A percentile compares a stretch with the other conserved stretches of the same genome.
These are phyloP conservation scores for Platycheirus rosarum DNA, from an alignment of 2,888 invertebrate genomes.

Conservation along the genomic window DNA sequence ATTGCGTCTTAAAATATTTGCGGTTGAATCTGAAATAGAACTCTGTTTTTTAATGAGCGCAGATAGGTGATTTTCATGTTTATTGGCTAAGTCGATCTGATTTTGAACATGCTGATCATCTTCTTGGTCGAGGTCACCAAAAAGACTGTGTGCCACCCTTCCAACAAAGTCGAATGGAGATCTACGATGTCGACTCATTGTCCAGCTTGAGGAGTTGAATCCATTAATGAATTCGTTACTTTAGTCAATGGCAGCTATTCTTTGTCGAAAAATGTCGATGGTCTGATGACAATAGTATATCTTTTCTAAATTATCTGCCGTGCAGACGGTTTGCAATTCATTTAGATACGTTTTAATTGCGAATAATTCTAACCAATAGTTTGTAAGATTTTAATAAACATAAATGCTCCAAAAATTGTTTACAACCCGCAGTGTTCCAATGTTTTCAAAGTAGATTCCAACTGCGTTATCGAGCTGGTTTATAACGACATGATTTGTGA, in stretches of 20 bases:
- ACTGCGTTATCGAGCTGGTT: neutral
- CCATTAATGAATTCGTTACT: neutral
- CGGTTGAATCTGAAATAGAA: slow-evolving; percentile 36
- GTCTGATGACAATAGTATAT: slow-evolving; percentile 4
- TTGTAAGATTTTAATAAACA: neutral
- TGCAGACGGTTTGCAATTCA: neutral
- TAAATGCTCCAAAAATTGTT: slow-evolving; percentile 1
- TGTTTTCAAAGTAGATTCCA: slow-evolving; percentile 1
- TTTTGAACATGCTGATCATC: slow-evolving; percentile 13
- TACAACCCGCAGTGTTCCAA: slow-evolving; percentile 2
- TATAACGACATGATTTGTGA: neutral
- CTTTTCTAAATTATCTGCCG: neutral
- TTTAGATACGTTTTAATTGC: neutral
- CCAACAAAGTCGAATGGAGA: slow-evolving; percentile 39
- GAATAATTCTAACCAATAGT: neutral
- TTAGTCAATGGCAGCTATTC: neutral
- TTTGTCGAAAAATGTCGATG: slow-evolving; percentile 4
- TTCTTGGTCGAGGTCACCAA: slow-evolving; percentile 27
- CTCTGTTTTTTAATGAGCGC: slow-evolving; percentile 21
- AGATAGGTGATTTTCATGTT: slow-evolving; percentile 9
- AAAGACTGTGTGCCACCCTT: slow-evolving; percentile 10
- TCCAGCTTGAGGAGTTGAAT: neutral
- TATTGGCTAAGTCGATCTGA: slow-evolving; percentile 10
- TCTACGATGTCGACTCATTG: slow-evolving; percentile 1
- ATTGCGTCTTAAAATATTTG: too few relatives aligned